Evolutionary conservation across 2,113 vertebrate species (phyloP).

Genomic region (Leptodactylus fuscus): DNA sequence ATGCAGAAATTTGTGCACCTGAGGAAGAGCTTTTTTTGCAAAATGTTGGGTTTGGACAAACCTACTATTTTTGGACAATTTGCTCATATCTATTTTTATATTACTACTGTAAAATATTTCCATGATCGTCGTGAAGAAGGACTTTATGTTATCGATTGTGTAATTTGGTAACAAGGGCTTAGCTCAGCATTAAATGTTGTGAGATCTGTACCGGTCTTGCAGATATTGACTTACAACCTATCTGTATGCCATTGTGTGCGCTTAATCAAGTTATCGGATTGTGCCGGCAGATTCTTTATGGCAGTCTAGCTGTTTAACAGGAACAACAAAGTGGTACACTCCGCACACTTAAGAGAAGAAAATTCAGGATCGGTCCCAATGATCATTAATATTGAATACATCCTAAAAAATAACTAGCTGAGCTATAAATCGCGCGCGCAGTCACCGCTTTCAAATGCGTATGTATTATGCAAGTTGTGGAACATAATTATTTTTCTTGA

Average conservation of each 20-base stretch:
- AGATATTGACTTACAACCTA: conserved; percentile 44
- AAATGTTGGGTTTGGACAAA: too few relatives aligned
- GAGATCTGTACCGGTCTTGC: background rate
- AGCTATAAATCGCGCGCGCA: conserved; percentile 17
- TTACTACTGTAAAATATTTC: background rate
- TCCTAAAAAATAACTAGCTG: conserved; percentile 35
- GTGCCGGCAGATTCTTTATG: conserved; percentile 44
- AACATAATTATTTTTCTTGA: conserved; percentile 30
- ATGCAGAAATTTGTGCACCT: too few relatives aligned
- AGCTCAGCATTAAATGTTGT: conserved; percentile 46
- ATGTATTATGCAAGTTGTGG: conserved; percentile 44
- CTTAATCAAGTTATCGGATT: conserved; percentile 56
- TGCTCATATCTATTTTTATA: too few relatives aligned
- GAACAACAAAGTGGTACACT: conserved; percentile 28
- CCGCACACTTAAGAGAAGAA: conserved; percentile 17
- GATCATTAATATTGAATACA: conserved; percentile 56
- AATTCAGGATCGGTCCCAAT: conserved; percentile 31
- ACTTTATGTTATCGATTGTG: conserved; percentile 19
- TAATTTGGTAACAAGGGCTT: conserved; percentile 33
- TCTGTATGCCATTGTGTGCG: conserved; percentile 42
- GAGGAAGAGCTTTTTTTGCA: too few relatives aligned
- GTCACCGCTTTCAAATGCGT: background rate
- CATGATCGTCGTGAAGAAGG: background rate
- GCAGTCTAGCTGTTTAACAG: conserved; percentile 35
- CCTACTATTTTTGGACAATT: too few relatives aligned